Percentiles rank a stretch among this genome's conserved stretches.
Evolutionary conservation across 2,797 vertebrate genomes (phyloP).

Genomic region (Sebastes matsubarae): DNA sequence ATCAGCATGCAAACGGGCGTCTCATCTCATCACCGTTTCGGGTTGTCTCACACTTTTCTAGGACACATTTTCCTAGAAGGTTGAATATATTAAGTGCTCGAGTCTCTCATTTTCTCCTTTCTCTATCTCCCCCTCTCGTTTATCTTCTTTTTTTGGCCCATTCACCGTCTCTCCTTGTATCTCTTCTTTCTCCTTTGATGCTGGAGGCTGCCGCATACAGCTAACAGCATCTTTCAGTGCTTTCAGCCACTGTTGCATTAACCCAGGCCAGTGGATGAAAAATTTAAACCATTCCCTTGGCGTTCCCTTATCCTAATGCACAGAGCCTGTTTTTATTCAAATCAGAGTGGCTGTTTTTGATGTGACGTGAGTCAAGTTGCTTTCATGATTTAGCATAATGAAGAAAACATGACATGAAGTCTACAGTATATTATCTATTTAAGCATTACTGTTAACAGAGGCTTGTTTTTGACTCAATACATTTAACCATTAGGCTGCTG

Average conservation of each 20-base stretch:
- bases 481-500: neutral
- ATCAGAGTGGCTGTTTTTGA: slow-evolving; percentile 15
- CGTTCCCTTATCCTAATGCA: slow-evolving; percentile 26
- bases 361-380: slow-evolving; percentile 22
- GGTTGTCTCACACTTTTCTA: slow-evolving; percentile 50
- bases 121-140: slow-evolving; percentile 6
- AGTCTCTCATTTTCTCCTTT: slow-evolving; percentile 22
- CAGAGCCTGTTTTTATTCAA: slow-evolving; percentile 28
- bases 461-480: neutral
- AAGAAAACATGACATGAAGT: slow-evolving; percentile 11
- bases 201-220: slow-evolving; percentile 27
- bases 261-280: slow-evolving; percentile 30
- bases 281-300: slow-evolving; percentile 39
- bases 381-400: slow-evolving; percentile 28
- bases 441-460: neutral
- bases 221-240: slow-evolving; percentile 34
- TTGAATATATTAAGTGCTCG: slow-evolving; percentile 61
- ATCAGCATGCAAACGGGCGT: slow-evolving; percentile 52
- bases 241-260: slow-evolving; percentile 52
- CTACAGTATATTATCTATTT: neutral
- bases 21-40: slow-evolving; percentile 51
- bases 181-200: slow-evolving; percentile 29
- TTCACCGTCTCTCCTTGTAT: neutral
- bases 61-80: slow-evolving; percentile 70
- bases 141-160: slow-evolving; percentile 1